Evolutionary conservation across 2,888 invertebrate genomes (phyloP).

Genomic region (Meteorus colon): DNA sequence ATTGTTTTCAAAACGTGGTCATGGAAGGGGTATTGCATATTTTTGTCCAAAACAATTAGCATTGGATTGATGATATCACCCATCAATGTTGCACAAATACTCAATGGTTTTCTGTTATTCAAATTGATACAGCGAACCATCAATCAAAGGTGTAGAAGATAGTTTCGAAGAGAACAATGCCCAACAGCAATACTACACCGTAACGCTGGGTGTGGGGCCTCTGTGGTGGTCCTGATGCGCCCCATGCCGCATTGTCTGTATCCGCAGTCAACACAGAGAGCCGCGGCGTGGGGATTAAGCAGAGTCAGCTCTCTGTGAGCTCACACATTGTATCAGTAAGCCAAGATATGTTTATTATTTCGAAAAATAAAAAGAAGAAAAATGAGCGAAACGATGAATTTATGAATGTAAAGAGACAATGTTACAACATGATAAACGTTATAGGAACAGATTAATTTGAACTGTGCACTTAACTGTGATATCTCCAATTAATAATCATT

Average conservation of each 20-base stretch:
- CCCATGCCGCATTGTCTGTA: conserved; percentile 86
- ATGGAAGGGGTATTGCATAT: too few relatives aligned
- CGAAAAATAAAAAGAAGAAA: neutral
- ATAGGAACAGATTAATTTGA: neutral
- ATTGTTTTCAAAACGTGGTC: neutral
- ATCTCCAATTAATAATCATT: neutral
- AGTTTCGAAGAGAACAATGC: conserved; percentile 66
- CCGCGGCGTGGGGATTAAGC: conserved; percentile 81
- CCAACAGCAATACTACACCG: conserved; percentile 75
- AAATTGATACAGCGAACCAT: conserved; percentile 64
- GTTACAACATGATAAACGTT: neutral
- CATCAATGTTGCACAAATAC: too few relatives aligned
- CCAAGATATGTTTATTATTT: neutral
- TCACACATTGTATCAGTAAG: conserved; percentile 73
- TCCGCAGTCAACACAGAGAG: conserved; percentile 79
- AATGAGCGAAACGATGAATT: neutral
- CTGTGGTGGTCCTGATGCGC: conserved; percentile 99
- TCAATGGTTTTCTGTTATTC: neutral
- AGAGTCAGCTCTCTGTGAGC: conserved; percentile 81
- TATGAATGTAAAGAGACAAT: neutral
- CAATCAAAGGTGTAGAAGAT: conserved; percentile 68
- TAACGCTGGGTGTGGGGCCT: conserved; percentile 98
- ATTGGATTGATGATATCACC: too few relatives aligned
- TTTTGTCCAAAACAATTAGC: too few relatives aligned
- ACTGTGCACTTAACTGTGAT: neutral